phyloP scores from a whole-genome alignment of 64 coral and sea anemone genomes.

The Porites lutea region DNA sequence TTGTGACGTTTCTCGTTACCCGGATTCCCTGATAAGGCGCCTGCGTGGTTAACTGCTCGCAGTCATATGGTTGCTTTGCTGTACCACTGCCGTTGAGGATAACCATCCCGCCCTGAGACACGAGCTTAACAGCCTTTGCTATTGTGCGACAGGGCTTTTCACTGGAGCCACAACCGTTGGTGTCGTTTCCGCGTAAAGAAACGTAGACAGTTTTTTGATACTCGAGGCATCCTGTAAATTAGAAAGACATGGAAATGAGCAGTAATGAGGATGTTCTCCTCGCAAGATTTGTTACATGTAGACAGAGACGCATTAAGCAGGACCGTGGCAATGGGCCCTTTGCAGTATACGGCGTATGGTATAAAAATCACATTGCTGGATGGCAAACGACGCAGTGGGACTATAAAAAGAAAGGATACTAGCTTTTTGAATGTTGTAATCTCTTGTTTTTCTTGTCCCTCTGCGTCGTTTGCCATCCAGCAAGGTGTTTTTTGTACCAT shows the following conservation, averaged over 20 bases:
- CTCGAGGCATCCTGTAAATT: not conserved
- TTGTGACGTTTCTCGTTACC: not conserved
- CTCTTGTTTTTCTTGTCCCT: too few relatives aligned
- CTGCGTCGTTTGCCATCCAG: too few relatives aligned
- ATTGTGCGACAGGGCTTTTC: constrained; percentile 15
- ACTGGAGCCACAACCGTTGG: not conserved
- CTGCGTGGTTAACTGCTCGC: not conserved
- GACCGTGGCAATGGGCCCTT: too few relatives aligned
- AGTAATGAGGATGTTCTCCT: not conserved
- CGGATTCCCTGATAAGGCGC: not conserved
- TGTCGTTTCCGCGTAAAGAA: constrained; percentile 4
- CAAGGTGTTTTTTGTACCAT: too few relatives aligned
- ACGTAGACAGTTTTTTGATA: not conserved
- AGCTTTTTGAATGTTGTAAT: too few relatives aligned
- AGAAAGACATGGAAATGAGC: not conserved
- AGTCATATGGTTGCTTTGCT: not conserved
- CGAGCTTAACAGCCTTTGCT: not conserved
- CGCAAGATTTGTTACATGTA: too few relatives aligned
- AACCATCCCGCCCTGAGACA: not conserved
- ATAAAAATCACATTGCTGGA: too few relatives aligned
- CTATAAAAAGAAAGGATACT: too few relatives aligned
- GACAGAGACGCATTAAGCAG: too few relatives aligned
- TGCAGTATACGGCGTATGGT: too few relatives aligned
- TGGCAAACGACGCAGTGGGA: too few relatives aligned
- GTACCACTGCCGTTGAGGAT: constrained; percentile 7